Conservation (phyloP, 2,888 invertebrate species). For the Amphipoea lucens region DNA sequence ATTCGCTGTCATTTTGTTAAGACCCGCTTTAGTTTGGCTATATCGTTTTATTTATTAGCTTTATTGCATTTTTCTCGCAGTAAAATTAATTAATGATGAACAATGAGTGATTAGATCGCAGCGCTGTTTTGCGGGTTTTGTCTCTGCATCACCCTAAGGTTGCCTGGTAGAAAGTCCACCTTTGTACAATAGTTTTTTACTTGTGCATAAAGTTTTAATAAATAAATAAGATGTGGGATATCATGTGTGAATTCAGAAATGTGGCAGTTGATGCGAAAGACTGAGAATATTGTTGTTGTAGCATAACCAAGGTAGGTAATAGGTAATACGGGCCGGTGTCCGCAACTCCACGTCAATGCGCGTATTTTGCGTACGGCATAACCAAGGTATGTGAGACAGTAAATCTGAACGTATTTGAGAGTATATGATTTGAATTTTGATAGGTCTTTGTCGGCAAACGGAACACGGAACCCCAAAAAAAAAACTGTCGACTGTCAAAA, state of each 20-base stretch:
- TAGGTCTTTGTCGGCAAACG: not conserved
- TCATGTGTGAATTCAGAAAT: not conserved
- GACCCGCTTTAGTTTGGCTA: not conserved
- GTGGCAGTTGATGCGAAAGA: not conserved
- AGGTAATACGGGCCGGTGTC: too few species aligned
- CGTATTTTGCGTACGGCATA: too few species aligned
- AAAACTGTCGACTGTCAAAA: conserved; percentile 55
- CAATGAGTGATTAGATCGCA: not conserved
- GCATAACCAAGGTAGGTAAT: not conserved
- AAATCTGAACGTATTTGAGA: not conserved
- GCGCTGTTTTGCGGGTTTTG: not conserved
- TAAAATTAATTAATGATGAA: not conserved
- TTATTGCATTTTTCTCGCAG: not conserved
- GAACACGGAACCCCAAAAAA: conserved; percentile 30
- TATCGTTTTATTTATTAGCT: not conserved
- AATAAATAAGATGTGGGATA: not conserved
- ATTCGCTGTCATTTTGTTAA: not conserved
- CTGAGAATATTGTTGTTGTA: not conserved
- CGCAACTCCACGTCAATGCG: too few species aligned
- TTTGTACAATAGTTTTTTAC: not conserved
- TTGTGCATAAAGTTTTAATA: not conserved
- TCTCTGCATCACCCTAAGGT: not conserved
- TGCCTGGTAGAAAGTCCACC: not conserved
- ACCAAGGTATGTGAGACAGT: not conserved
- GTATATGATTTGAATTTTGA: not conserved